Base-by-base conservation (phyloP, 1,140 invertebrate genomes). In the Pseudomyrmex gracilis region DNA sequence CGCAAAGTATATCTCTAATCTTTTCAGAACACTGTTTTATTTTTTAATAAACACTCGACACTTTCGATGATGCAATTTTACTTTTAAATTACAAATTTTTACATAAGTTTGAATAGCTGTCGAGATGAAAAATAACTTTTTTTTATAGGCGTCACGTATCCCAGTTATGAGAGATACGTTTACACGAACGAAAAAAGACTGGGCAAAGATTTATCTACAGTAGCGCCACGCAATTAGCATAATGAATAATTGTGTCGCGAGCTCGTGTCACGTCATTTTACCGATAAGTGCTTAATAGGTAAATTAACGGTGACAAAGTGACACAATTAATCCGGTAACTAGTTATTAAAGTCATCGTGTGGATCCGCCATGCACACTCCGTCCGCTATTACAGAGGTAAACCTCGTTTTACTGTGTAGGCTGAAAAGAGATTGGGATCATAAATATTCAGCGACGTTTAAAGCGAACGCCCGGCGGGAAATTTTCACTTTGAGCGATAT, bases 231-330 rank as follows among this genome's bases (percentile, higher is more conserved):
- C 76, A 71, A 80, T 80, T 80, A 80, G 43, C 53, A 80, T 80
- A 80, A 71, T 80, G 66, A 80, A 80, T 71, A 80, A 80, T 80
- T 45, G 43, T 70, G 22, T 17, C 43, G 17, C 51, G 20, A 66
- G 53, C 12, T 24, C 64, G 55, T 47, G 66, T 58, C 53, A 58
- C 45, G 66, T 80, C 66, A 80, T 70, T 58, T 8, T 45, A 7
- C 66, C 76, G 66, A 80, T 80, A 80, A 80, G 64, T 60, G 43
- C 76, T 70, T 80, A 80, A 80, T 80, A 71, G 76, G 66, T 80
- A 80, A 80, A 80, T 80, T 70, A 80, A 80, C 76, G 76, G 66
- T 70, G 76, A 80, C 76, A 80, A 80, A 80, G 76, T 70, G 66
- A 80, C 43, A 66, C 55, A 71, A 80, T 80, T 80, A 80, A 80